Base-by-base conservation (phyloP, 2,113 vertebrate species). In the Cyprinodon tularosa region DNA sequence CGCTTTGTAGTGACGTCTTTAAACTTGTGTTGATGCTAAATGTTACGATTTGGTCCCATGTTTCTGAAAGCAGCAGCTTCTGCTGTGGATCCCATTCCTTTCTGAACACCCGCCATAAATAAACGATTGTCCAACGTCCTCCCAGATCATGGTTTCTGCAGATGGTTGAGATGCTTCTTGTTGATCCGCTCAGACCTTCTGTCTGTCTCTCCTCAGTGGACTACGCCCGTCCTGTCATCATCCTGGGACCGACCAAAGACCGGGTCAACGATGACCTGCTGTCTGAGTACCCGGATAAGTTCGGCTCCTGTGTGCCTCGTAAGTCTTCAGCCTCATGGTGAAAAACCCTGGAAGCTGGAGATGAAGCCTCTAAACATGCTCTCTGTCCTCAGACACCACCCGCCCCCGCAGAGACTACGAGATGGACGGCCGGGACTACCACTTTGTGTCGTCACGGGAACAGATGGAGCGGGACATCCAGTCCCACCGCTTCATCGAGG, bases 391-490 rank as follows among this genome's bases (percentile, higher is more conserved):
- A 97, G 96, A 97, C 74, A 97, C 96, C 0, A 97, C 96, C 0
- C 94, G 96, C 61, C 96, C 96, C 0, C 95, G 94, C 74, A 89
- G 96, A 76, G 96, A 97, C 66, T 97, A 97, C 20, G 96, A 97
- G 94, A 89, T 94, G 1, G 96, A 97, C 2, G 95, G 96, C 13
- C 95, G 96, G 70, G 96, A 97, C 85, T 97, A 97, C 82, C 96
- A 97, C 92, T 97, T 97, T 71, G 96, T 97, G 81, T 94, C 94
- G 0, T 97, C 96, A 12, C 94, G 96, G 77, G 96, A 97, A 84
- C 96, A 97, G 91, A 97, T 97, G 96, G 96, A 97, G 93, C 95
- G 95, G 53, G 96, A 97, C 91, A 97, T 97, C 81, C 96, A 97
- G 84, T 95, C 94, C 0, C 96, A 97, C 81, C 95, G 95, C 81